Conservation (phyloP, 2,888 invertebrate species). For the Hymenopus coronatus region DNA sequence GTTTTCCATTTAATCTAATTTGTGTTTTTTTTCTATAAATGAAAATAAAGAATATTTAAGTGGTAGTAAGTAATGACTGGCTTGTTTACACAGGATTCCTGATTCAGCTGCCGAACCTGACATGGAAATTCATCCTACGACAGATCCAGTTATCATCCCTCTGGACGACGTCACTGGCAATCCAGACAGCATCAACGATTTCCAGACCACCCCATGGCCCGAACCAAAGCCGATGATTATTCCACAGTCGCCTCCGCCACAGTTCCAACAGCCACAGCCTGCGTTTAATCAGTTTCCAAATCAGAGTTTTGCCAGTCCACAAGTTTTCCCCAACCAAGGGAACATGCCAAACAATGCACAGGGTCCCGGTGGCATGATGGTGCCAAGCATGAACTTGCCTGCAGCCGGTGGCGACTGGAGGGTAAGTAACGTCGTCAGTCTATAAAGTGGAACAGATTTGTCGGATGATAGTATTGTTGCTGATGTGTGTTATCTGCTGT, state of each 20-base stretch:
- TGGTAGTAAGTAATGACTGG: neutral
- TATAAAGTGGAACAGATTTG: no score
- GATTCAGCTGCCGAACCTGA: constrained; percentile 87
- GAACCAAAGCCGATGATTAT: constrained; percentile 72
- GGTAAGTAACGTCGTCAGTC: no score
- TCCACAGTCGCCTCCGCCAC: constrained; percentile 27
- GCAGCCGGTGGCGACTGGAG: constrained; percentile 36
- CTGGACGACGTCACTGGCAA: constrained; percentile 83
- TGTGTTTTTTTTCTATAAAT: no score
- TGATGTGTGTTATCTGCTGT: constrained; percentile 12
- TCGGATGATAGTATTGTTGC: neutral
- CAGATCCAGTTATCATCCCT: constrained; percentile 81
- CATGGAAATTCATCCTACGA: constrained; percentile 69
- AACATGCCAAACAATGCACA: constrained; percentile 18
- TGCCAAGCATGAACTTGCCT: constrained; percentile 10
- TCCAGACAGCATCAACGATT: constrained; percentile 76
- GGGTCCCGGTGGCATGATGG: constrained; percentile 19
- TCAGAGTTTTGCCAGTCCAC: constrained; percentile 31
- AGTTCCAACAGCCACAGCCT: constrained; percentile 21
- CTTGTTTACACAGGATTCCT: constrained; percentile 60
- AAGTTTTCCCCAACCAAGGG: constrained; percentile 16
- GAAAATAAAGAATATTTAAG: neutral
- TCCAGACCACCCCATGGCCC: constrained; percentile 76
- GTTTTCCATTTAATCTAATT: no score
- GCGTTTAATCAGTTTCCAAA: neutral